Percentiles rank a stretch among this genome's conserved stretches.
phyloP scores from a whole-genome alignment of 2,888 invertebrate genomes.

The Agrochola lota region DNA sequence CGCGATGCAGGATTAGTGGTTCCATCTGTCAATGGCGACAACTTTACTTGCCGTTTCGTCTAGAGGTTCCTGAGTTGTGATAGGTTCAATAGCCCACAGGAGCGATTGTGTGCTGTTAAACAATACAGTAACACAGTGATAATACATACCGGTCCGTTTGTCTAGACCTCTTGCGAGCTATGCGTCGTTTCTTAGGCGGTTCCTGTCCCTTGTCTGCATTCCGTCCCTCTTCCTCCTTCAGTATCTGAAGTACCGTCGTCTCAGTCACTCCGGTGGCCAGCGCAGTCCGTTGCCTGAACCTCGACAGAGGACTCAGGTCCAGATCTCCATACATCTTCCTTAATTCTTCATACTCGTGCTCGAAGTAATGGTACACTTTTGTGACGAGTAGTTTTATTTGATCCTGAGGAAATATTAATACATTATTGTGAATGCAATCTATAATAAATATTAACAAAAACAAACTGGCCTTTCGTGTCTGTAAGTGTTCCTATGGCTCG shows the following conservation, averaged over 20 bases:
- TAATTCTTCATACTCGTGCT: slow-evolving; percentile 13
- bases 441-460: neutral
- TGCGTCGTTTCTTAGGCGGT: neutral
- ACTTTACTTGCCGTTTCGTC: neutral
- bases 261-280: slow-evolving; percentile 26
- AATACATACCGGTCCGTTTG: neutral
- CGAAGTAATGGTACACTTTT: slow-evolving; percentile 31
- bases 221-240: slow-evolving; percentile 25
- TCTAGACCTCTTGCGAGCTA: neutral
- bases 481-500: neutral
- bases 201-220: neutral
- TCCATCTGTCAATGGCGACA: neutral
- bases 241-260: neutral
- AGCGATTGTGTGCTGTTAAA: neutral
- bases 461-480: neutral
- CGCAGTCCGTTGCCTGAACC: neutral
- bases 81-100: neutral
- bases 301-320: slow-evolving; percentile 27
- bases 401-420: slow-evolving; percentile 12
- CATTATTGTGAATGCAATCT: neutral
- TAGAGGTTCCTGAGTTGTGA: neutral
- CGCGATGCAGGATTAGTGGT: too few relatives aligned
- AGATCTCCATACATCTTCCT: neutral
- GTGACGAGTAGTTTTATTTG: slow-evolving; percentile 20
- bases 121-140: neutral